These are phyloP conservation scores for Formicarius rufipectus DNA, from an alignment of 2,113 vertebrate species.

Conservation along the genomic window DNA sequence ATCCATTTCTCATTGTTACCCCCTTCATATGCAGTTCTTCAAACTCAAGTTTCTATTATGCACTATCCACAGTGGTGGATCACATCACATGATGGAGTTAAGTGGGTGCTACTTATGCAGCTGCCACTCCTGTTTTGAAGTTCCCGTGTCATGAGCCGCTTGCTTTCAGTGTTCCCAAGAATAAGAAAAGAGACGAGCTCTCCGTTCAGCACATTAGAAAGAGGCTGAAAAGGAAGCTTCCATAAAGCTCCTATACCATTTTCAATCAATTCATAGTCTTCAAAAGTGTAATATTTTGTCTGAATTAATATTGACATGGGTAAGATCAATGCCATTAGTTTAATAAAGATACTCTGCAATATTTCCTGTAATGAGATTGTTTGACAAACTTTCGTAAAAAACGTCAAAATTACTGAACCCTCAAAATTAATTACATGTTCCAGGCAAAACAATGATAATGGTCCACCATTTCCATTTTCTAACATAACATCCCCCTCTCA, in stretches of 20 bases:
- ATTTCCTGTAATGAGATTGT: neutral
- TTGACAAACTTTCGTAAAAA: neutral
- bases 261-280: neutral
- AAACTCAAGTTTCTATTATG: neutral
- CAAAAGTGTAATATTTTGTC: neutral
- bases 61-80: accelerated
- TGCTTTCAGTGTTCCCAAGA: neutral
- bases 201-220: neutral
- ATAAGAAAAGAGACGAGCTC: neutral
- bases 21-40: neutral
- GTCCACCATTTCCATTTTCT: neutral
- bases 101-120: neutral
- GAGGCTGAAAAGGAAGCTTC: neutral
- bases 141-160: neutral
- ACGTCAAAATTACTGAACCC: neutral
- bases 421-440: neutral
- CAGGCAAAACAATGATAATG: neutral
- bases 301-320: neutral
- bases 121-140: neutral
- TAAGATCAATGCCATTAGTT: constrained; percentile 24
- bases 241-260: neutral
- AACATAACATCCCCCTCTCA: neutral
- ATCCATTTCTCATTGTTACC: neutral
- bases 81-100: neutral
- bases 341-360: neutral